Evolutionary conservation across 2,888 invertebrate species (phyloP).

Genomic region (Erebia ligea): DNA sequence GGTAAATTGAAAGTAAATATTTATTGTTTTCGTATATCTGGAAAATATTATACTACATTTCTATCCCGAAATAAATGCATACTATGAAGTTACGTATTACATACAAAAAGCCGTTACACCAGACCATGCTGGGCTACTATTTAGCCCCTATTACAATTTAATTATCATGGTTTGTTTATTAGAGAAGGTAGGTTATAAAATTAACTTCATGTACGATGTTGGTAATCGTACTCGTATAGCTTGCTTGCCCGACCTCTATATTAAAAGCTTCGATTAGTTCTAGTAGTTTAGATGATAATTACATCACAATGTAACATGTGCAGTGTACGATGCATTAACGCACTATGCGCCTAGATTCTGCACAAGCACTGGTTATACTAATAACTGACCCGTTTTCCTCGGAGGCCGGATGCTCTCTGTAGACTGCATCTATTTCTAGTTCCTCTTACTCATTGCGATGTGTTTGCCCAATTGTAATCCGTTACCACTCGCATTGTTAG

Average conservation of each 20-base stretch:
- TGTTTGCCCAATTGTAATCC: constrained; percentile 34
- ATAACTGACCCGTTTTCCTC: constrained; percentile 61
- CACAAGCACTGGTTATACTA: constrained; percentile 48
- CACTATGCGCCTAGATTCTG: constrained; percentile 32
- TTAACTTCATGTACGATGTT: not conserved
- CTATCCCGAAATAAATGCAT: not conserved
- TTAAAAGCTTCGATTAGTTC: too few relatives aligned
- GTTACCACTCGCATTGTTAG: constrained; percentile 38
- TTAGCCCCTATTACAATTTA: not conserved
- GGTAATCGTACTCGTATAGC: not conserved
- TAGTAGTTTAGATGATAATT: not conserved
- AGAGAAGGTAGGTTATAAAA: too few relatives aligned
- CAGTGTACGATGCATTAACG: constrained; percentile 14
- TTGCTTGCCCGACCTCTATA: too few relatives aligned
- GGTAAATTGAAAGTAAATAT: constrained; percentile 3
- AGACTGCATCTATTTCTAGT: constrained; percentile 46
- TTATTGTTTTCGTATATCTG: not conserved
- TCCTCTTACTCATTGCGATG: constrained; percentile 42
- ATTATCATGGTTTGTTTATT: not conserved
- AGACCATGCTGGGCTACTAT: not conserved
- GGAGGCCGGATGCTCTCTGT: constrained; percentile 54
- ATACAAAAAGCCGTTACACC: not conserved
- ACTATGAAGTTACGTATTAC: not conserved
- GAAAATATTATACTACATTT: not conserved
- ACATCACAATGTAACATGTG: not conserved